phyloP scores from a whole-genome alignment of 64 coral and sea anemone genomes.

The Montipora sp. region DNA sequence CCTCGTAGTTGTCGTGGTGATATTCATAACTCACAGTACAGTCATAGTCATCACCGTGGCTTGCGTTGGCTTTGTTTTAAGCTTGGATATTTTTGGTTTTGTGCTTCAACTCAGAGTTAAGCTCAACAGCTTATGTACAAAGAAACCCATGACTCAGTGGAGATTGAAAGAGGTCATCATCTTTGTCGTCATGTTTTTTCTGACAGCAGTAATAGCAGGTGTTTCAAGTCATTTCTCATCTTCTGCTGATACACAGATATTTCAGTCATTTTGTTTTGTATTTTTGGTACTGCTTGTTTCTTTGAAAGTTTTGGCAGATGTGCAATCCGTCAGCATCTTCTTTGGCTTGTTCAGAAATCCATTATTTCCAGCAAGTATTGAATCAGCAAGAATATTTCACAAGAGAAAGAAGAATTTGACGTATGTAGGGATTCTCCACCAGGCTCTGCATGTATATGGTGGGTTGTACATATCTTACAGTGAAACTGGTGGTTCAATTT shows the following conservation, averaged over 20 bases:
- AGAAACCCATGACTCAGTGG: constrained; percentile 24
- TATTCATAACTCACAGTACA: constrained; percentile 72
- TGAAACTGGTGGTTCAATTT: too few relatives aligned
- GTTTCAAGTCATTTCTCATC: constrained; percentile 68
- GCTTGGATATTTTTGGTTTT: constrained; percentile 82
- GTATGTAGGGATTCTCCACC: constrained; percentile 49
- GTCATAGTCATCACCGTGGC: constrained; percentile 51
- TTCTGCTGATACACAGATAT: constrained; percentile 9
- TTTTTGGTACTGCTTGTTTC: constrained; percentile 72
- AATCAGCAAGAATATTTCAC: constrained; percentile 64
- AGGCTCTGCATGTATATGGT: constrained; percentile 82
- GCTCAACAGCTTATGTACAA: constrained; percentile 24
- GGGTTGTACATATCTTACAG: constrained; percentile 1
- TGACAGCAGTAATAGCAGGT: constrained; percentile 12
- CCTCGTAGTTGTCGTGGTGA: constrained; percentile 65
- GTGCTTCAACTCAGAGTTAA: constrained; percentile 12
- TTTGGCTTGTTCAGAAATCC: constrained; percentile 91
- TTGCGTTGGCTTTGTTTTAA: constrained; percentile 79
- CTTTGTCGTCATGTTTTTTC: constrained; percentile 51
- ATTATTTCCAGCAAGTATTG: constrained; percentile 73
- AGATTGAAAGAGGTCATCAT: constrained; percentile 61
- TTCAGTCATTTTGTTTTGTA: constrained; percentile 76
- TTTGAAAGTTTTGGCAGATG: constrained; percentile 84
- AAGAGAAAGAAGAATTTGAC: constrained; percentile 62
- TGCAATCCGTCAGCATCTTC: constrained; percentile 82